These are phyloP conservation scores for Hanleya hanleyi DNA, from an alignment of 2,888 invertebrate genomes.

Conservation along the genomic window DNA sequence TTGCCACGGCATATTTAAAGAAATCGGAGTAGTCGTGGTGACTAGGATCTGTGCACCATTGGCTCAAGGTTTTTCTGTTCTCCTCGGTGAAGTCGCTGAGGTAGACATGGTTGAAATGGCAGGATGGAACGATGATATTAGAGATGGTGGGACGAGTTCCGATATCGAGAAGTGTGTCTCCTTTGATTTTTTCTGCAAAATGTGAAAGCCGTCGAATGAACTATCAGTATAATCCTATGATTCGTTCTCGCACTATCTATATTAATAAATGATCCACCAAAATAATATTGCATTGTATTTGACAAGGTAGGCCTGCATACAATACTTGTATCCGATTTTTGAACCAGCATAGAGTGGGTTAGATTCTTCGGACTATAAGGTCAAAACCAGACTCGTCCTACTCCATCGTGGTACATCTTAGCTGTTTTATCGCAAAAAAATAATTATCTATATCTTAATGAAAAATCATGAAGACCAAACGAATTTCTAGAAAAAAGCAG, in stretches of 20 bases:
- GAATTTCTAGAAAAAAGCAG: too few species aligned
- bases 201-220: too few species aligned
- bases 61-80: neutral
- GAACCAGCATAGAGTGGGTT: too few species aligned
- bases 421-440: too few species aligned
- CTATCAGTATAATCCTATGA: neutral
- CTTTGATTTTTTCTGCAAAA: slow-evolving; percentile 16
- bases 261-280: neutral
- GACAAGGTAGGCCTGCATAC: neutral
- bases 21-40: neutral
- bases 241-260: neutral
- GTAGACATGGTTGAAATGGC: slow-evolving; percentile 14
- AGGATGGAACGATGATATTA: slow-evolving; percentile 20
- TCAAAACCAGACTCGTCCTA: too few species aligned
- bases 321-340: too few species aligned
- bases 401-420: neutral
- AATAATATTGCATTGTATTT: neutral
- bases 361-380: too few species aligned
- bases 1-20: neutral
- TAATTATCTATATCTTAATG: too few species aligned
- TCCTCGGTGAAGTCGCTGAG: slow-evolving; percentile 21
- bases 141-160: slow-evolving; percentile 28
- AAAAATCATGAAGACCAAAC: too few species aligned
- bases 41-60: neutral
- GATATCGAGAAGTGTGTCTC: slow-evolving; percentile 24